These are phyloP conservation scores for Steinernema carpocapsae DNA, from an alignment of 2,888 invertebrate species.

Conservation along the genomic window DNA sequence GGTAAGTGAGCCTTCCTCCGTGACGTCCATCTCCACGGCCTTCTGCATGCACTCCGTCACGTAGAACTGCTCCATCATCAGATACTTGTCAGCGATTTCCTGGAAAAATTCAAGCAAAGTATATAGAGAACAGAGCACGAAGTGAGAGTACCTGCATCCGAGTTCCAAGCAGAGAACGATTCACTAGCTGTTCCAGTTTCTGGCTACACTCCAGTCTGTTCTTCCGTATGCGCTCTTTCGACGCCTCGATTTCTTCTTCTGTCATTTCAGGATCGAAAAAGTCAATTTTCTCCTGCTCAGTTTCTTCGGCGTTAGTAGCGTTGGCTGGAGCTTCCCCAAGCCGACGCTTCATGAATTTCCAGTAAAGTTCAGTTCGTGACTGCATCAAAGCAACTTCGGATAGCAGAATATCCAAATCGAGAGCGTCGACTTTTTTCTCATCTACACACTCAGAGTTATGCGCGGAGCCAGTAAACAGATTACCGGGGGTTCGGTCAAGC, in stretches of 20 bases:
- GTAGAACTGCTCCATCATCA: slow-evolving; percentile 89
- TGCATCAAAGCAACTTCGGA: slow-evolving; percentile 90
- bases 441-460: slow-evolving; percentile 38
- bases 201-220: slow-evolving; percentile 50
- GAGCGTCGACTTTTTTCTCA: slow-evolving; percentile 75
- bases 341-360: slow-evolving; percentile 82
- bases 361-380: slow-evolving; percentile 86
- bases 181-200: slow-evolving; percentile 62
- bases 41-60: slow-evolving; percentile 92
- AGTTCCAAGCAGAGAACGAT: slow-evolving; percentile 61
- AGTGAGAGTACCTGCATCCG: slow-evolving; percentile 59
- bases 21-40: slow-evolving; percentile 82
- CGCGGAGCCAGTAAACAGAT: background rate
- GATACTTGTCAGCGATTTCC: slow-evolving; percentile 81
- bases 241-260: slow-evolving; percentile 44
- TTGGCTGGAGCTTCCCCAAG: slow-evolving; percentile 70
- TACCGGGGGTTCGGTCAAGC: background rate
- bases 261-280: slow-evolving; percentile 38
- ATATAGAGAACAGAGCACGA: background rate
- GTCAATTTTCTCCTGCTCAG: background rate
- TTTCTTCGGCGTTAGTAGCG: background rate
- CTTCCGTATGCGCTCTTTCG: slow-evolving; percentile 44
- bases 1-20: slow-evolving; percentile 74
- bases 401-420: slow-evolving; percentile 84
- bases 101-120: slow-evolving; percentile 63